These are phyloP conservation scores for Prunella fulvescens DNA, from an alignment of 2,113 vertebrate genomes.

Conservation along the genomic window DNA sequence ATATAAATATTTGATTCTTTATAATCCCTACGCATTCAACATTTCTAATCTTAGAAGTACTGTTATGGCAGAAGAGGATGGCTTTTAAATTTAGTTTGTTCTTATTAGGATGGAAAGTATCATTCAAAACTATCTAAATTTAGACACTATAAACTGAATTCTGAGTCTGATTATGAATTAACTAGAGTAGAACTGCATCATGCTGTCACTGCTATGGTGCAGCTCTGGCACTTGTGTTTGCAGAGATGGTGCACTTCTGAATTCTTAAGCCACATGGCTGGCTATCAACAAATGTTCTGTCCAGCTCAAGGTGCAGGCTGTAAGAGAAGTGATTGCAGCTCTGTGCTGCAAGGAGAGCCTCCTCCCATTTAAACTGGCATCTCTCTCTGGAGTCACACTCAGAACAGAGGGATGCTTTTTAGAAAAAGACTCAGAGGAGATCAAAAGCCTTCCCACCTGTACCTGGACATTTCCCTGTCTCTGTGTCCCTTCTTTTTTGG, in stretches of 20 bases:
- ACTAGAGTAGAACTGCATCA: not conserved
- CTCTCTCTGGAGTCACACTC: not conserved
- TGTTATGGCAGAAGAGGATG: not conserved
- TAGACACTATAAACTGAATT: not conserved
- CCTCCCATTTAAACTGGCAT: not conserved
- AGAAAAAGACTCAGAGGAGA: not conserved
- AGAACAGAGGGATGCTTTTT: fast-evolving
- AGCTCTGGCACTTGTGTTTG: conserved; percentile 31
- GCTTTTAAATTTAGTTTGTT: conserved; percentile 16
- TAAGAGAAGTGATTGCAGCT: not conserved
- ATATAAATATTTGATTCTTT: not conserved
- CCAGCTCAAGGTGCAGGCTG: not conserved
- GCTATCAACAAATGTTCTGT: not conserved
- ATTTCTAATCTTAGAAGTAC: not conserved
- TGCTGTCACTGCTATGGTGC: not conserved
- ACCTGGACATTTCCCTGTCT: not conserved
- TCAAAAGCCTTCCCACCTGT: not conserved
- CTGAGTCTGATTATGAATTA: not conserved
- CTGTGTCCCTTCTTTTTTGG: not conserved
- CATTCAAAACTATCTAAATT: not conserved
- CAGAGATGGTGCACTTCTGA: not conserved
- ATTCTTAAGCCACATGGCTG: fast-evolving
- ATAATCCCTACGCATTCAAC: not conserved
- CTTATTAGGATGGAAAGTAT: not conserved
- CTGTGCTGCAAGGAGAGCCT: not conserved